Conservation (phyloP, 1,140 invertebrate genomes). For the Triops cancriformis region DNA sequence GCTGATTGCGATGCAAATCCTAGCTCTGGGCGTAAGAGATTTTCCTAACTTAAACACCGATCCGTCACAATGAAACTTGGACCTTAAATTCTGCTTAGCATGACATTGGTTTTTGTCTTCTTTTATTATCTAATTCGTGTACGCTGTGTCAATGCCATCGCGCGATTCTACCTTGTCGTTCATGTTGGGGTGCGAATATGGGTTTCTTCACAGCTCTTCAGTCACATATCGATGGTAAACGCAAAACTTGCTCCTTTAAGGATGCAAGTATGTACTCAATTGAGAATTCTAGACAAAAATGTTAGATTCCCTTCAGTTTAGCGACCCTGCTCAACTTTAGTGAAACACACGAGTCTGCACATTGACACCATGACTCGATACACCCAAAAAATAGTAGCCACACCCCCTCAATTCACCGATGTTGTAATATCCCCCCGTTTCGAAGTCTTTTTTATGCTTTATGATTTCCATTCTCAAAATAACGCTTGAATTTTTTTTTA, state of each 20-base stretch:
- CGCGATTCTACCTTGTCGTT: conserved; percentile 1
- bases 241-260: neutral
- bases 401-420: too few species aligned
- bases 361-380: too few species aligned
- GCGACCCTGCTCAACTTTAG: too few species aligned
- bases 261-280: neutral
- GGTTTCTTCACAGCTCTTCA: conserved; percentile 25
- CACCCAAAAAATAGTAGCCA: too few species aligned
- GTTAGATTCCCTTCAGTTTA: neutral
- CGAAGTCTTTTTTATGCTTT: neutral
- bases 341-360: too few species aligned
- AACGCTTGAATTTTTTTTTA: conserved; percentile 37
- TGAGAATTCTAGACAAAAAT: neutral
- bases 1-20: conserved; percentile 85
- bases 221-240: conserved; percentile 28
- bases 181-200: neutral
- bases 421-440: too few species aligned
- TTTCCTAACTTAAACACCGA: neutral
- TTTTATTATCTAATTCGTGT: neutral
- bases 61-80: neutral
- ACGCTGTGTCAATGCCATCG: neutral
- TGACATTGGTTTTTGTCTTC: neutral
- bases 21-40: conserved; percentile 66
- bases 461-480: neutral
- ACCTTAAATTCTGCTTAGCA: neutral